These are phyloP conservation scores for Drosophila tanythrix DNA, from an alignment of 2,888 invertebrate genomes.

Conservation along the genomic window DNA sequence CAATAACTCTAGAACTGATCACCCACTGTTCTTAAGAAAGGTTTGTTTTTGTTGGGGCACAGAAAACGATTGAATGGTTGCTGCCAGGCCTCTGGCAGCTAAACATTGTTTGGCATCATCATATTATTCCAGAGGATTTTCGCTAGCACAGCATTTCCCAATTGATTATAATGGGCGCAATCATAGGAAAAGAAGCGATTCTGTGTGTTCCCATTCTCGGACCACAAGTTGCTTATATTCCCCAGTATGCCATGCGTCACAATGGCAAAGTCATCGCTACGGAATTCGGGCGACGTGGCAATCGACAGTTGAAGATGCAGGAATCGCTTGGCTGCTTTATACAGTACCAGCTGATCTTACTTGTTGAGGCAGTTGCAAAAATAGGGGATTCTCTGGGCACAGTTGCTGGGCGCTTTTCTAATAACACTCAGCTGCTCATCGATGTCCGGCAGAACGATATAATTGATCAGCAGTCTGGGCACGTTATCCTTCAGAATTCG, in stretches of 20 bases:
- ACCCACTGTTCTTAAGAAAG: slow-evolving; percentile 28
- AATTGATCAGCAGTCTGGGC: slow-evolving; percentile 87
- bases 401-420: slow-evolving; percentile 1
- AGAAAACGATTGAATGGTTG: slow-evolving; percentile 25
- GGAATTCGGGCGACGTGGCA: slow-evolving; percentile 34
- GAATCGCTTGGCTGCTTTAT: slow-evolving; percentile 11
- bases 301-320: slow-evolving; percentile 10
- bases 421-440: slow-evolving; percentile 25
- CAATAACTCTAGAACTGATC: slow-evolving; percentile 15
- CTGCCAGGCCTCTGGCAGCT: slow-evolving; percentile 16
- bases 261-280: slow-evolving; percentile 44
- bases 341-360: not conserved
- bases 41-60: slow-evolving; percentile 18
- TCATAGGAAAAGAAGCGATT: slow-evolving; percentile 24
- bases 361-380: slow-evolving; percentile 18
- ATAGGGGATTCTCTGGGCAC: not conserved
- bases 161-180: slow-evolving; percentile 38
- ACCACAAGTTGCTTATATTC: slow-evolving; percentile 33
- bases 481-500: slow-evolving; percentile 86
- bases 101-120: slow-evolving; percentile 16
- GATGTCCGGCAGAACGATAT: slow-evolving; percentile 86
- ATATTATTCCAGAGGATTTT: slow-evolving; percentile 43
- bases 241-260: slow-evolving; percentile 30
- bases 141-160: slow-evolving; percentile 39
- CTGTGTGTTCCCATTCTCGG: slow-evolving; percentile 13